These are phyloP conservation scores for Nomada fucata DNA, from an alignment of 2,888 invertebrate genomes.

Conservation along the genomic window DNA sequence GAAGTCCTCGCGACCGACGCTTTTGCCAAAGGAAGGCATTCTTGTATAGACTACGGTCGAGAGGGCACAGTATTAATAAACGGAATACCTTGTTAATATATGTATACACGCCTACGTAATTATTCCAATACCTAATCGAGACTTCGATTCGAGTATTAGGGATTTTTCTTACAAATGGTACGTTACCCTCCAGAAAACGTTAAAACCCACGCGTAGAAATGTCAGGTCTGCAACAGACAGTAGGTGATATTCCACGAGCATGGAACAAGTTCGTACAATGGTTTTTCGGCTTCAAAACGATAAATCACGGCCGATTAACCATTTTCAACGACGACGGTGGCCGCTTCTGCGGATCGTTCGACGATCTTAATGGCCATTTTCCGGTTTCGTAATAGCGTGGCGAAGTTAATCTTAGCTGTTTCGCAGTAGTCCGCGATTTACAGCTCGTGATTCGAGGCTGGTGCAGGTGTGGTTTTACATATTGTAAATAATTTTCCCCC, in stretches of 20 bases:
- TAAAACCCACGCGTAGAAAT: background rate
- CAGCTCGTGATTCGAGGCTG: background rate
- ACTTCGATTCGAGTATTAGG: too few species aligned
- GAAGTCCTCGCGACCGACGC: too few species aligned
- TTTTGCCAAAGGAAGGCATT: too few species aligned
- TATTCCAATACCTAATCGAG: too few species aligned
- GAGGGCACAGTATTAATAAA: too few species aligned
- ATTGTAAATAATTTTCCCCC: too few species aligned
- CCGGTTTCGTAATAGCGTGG: constrained; percentile 69
- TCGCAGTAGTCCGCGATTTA: constrained; percentile 57
- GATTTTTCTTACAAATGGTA: too few species aligned
- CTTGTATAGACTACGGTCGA: too few species aligned
- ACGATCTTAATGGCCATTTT: constrained; percentile 68
- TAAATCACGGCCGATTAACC: constrained; percentile 75
- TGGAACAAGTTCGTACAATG: background rate
- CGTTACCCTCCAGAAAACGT: constrained; percentile 17
- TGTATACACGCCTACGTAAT: too few species aligned
- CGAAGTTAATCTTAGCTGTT: constrained; percentile 70
- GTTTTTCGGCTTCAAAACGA: constrained; percentile 41
- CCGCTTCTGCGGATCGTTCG: constrained; percentile 67
- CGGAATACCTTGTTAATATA: too few species aligned
- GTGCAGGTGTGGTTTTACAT: constrained; percentile 15
- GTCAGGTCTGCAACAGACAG: constrained; percentile 26
- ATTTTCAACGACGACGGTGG: constrained; percentile 59
- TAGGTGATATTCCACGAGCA: constrained; percentile 46